Conservation (phyloP, 2,888 invertebrate genomes). For the Craniophora ligustri region DNA sequence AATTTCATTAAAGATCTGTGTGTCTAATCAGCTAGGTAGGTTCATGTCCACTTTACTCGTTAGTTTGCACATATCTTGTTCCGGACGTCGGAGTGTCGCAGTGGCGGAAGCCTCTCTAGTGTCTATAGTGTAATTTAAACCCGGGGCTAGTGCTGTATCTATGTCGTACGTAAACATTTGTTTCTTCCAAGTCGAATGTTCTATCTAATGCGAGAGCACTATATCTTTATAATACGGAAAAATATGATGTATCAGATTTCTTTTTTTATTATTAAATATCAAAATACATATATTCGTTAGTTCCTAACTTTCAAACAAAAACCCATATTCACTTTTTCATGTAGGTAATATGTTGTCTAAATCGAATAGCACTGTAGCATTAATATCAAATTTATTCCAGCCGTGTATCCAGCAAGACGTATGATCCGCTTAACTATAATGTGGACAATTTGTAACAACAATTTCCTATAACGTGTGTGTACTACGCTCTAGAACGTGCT, state of each 20-base stretch:
- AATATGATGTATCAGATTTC: no score
- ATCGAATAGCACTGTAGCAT: background rate
- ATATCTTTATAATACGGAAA: no score
- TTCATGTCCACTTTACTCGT: slow-evolving; percentile 22
- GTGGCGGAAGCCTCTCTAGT: slow-evolving; percentile 60
- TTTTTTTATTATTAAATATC: no score
- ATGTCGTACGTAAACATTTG: background rate
- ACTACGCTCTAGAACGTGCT: slow-evolving; percentile 31
- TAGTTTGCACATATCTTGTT: slow-evolving; percentile 45
- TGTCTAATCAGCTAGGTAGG: slow-evolving; percentile 33
- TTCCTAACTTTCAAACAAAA: no score
- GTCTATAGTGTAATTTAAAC: slow-evolving; percentile 42
- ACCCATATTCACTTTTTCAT: no score
- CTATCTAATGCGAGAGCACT: no score
- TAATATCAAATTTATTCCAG: background rate
- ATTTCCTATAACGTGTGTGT: slow-evolving; percentile 29
- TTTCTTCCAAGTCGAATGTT: no score
- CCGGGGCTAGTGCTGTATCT: slow-evolving; percentile 11
- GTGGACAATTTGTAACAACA: slow-evolving; percentile 10
- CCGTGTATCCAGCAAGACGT: slow-evolving; percentile 8
- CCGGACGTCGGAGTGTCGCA: slow-evolving; percentile 42
- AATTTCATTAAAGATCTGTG: slow-evolving; percentile 9
- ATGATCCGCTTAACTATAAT: slow-evolving; percentile 14
- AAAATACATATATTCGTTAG: no score
- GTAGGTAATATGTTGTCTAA: background rate